These are phyloP conservation scores for Microcebus ravelobensis DNA, from an alignment of 2,113 vertebrate genomes.

Conservation along the genomic window DNA sequence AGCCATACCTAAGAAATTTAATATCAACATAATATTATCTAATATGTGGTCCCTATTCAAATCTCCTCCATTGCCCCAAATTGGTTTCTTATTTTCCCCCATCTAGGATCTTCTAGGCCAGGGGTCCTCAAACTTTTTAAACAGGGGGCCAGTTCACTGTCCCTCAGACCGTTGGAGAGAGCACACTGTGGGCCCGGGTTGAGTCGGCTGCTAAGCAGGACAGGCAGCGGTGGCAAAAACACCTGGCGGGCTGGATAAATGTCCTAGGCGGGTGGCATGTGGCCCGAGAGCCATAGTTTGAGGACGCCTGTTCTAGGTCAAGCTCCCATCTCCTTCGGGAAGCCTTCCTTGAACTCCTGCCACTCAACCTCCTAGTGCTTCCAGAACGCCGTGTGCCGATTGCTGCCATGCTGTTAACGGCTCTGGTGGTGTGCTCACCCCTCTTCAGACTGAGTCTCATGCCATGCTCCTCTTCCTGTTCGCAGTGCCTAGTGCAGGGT, in stretches of 20 bases:
- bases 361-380: neutral
- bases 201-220: too few relatives aligned
- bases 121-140: too few relatives aligned
- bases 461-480: neutral
- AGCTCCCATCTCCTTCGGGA: neutral
- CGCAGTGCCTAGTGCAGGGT: neutral
- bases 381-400: neutral
- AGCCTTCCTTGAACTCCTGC: neutral
- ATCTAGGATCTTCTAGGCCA: neutral
- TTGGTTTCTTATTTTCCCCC: neutral
- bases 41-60: neutral
- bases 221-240: too few relatives aligned
- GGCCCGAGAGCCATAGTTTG: too few relatives aligned
- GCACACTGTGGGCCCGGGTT: too few relatives aligned
- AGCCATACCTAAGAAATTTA: neutral
- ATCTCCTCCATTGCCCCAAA: neutral
- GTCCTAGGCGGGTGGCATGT: too few relatives aligned
- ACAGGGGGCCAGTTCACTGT: too few relatives aligned
- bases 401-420: fast-evolving
- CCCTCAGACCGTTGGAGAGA: too few relatives aligned
- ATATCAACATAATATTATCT: neutral
- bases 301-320: neutral
- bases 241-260: too few relatives aligned
- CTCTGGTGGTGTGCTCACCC: neutral
- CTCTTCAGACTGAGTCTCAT: neutral